These are phyloP conservation scores for Gallinago undulata DNA, from an alignment of 2,113 vertebrate species.

Conservation along the genomic window DNA sequence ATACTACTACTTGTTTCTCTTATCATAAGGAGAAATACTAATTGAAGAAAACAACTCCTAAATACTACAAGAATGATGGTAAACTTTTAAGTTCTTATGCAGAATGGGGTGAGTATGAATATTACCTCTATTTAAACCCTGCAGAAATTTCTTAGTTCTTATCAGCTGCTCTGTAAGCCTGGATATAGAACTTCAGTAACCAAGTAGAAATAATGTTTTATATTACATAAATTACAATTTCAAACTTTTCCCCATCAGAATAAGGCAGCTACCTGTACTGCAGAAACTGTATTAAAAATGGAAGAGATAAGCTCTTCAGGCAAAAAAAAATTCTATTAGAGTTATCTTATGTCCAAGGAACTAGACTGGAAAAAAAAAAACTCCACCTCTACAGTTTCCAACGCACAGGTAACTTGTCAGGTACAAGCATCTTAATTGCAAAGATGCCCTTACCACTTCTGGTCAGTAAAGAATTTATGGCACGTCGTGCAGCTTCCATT, in stretches of 20 bases:
- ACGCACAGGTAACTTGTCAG: background rate
- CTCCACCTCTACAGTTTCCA: background rate
- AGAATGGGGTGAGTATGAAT: background rate
- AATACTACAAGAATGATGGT: background rate
- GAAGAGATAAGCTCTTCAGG: conserved; percentile 7
- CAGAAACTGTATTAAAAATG: conserved; percentile 33
- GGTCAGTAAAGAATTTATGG: background rate
- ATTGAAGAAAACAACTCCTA: background rate
- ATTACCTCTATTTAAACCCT: background rate
- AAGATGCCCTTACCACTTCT: background rate
- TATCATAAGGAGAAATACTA: background rate
- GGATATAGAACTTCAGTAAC: background rate
- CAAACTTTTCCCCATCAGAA: background rate
- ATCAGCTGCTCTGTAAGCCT: background rate
- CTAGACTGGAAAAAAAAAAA: background rate
- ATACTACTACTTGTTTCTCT: background rate
- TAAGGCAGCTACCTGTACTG: background rate
- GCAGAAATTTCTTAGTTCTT: background rate
- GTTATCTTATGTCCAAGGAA: conserved; percentile 30
- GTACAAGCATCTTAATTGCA: conserved; percentile 5
- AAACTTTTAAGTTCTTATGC: background rate
- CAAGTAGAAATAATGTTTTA: background rate
- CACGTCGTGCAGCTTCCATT: background rate
- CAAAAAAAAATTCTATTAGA: background rate
- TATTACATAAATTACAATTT: conserved; percentile 20